Evolutionary conservation across 2,888 invertebrate genomes (phyloP), one percentile per base, ranked within the genome.

Genomic region (Dusona sp.): DNA sequence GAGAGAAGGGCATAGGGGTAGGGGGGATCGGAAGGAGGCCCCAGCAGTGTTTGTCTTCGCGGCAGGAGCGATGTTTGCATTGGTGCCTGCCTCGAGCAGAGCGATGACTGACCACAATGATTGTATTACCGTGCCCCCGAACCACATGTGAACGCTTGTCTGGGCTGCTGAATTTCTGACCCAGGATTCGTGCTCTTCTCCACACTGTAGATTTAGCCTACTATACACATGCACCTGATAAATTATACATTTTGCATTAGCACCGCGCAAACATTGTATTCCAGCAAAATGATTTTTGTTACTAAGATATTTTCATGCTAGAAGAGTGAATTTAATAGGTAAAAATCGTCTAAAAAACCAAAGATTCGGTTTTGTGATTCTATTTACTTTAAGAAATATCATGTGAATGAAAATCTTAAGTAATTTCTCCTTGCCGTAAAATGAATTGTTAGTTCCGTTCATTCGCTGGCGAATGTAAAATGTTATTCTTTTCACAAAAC

Each of bases 21-120:
- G 7, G n/a, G 38, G 72, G 38, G 73, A 51, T 19, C 19, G 13
- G 61, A 13, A 16, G 22, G 22, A 33, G 45, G 19, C 22, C 4
- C 22, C 67, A 25, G 54, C 73, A 57, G 38, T 83, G 86, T 86
- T 86, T 86, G 83, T 83, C 83, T 83, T 84, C 61, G 77, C 77
- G 67, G 84, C 38, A 82, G 64, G 22, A 85, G 38, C 70, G 67
- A 73, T 84, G 68, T 84, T 84, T 85, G 67, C 83, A 38, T 78
- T 86, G 73, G 77, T 78, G 78, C 67, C 29, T 79, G 51, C 84
- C 77, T 67, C 67, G 77, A 81, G 67, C 73, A 64, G 73, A 68
- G 54, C 82, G 74, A 85, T 85, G 85, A 85, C 85, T 86, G 77
- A 83, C 80, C 80, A 67, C 67, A 68, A 83, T 86, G 83, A 83